Base-by-base conservation (phyloP, 1,140 invertebrate species). In the Zaprionus inermis region DNA sequence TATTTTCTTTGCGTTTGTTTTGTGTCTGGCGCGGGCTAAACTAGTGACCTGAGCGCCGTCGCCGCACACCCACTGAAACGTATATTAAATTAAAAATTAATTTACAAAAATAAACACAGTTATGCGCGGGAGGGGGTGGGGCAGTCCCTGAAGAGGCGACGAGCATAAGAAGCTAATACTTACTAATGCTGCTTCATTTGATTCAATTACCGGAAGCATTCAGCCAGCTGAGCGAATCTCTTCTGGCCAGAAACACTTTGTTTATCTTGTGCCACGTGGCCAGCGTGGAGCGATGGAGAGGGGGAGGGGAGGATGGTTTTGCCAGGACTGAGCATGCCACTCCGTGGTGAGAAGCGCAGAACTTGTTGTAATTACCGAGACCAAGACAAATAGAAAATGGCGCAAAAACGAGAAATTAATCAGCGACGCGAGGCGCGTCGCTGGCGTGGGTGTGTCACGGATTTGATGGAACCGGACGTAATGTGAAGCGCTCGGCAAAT, bases 81-180 rank as follows among this genome's bases (percentile, higher is more conserved):
- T 79, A 83, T 86, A 88, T 88, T 89, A 88, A 88, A 88, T 88
- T 88, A 88, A 88, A 89, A 88, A 88, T 88, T 88, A 88, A 88
- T 88, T 88, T 88, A 84, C 68, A 88, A 89, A 88, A 88, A 88
- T 79, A 88, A 88, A 88, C 84, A 88, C 57, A 77, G 77, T 88
- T 88, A 84, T 78, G 80, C 52, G 56, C 24, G 41, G 44, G 55
- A 38, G n/a, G 44, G 64, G 28, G 52, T 32, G 38, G 41, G 22
- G 56, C 32, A 28, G 63, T 36, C 38, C 36, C 38, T 30, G 55
- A 63, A 36, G 61, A 68, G 70, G 64, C 79, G 54, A 41, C 66
- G 61, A 65, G 65, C 79, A 83, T 79, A 83, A 88, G 84, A 88
- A 88, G 84, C 84, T 88, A 89, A 88, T 88, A 88, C 84, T 89